phyloP scores from a whole-genome alignment of 2,888 invertebrate species.

The Heliconius erato region DNA sequence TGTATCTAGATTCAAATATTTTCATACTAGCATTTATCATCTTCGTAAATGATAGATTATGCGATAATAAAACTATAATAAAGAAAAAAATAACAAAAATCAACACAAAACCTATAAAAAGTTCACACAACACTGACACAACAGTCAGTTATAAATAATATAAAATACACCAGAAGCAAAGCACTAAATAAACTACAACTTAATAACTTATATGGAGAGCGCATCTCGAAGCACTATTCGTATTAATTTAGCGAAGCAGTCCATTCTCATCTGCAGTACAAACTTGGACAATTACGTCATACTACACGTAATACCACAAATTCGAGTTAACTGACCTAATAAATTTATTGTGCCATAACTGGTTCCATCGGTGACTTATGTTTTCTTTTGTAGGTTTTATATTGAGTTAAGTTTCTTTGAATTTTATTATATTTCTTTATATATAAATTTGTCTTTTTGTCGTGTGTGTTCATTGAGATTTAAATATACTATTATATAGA shows the following conservation, averaged over 20 bases:
- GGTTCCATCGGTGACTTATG: slow-evolving; percentile 78
- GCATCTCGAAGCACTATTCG: slow-evolving; percentile 49
- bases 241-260: slow-evolving; percentile 54
- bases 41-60: background rate
- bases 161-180: slow-evolving; percentile 15
- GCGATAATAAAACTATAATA: too few relatives aligned
- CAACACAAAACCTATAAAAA: background rate
- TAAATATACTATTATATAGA: too few relatives aligned
- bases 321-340: slow-evolving; percentile 80
- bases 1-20: too few relatives aligned
- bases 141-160: background rate
- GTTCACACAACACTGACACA: background rate
- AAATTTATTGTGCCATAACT: slow-evolving; percentile 82
- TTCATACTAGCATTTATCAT: too few relatives aligned
- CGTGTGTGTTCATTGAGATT: too few relatives aligned
- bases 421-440: background rate
- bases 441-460: too few relatives aligned
- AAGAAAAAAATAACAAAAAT: background rate
- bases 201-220: slow-evolving; percentile 46
- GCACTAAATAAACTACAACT: slow-evolving; percentile 36
- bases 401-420: slow-evolving; percentile 54
- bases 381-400: slow-evolving; percentile 61
- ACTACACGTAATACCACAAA: slow-evolving; percentile 69
- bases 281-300: slow-evolving; percentile 61
- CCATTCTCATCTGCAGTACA: slow-evolving; percentile 55